phyloP scores from a whole-genome alignment of 2,113 vertebrate species.

The Pseudonaja textilis region DNA sequence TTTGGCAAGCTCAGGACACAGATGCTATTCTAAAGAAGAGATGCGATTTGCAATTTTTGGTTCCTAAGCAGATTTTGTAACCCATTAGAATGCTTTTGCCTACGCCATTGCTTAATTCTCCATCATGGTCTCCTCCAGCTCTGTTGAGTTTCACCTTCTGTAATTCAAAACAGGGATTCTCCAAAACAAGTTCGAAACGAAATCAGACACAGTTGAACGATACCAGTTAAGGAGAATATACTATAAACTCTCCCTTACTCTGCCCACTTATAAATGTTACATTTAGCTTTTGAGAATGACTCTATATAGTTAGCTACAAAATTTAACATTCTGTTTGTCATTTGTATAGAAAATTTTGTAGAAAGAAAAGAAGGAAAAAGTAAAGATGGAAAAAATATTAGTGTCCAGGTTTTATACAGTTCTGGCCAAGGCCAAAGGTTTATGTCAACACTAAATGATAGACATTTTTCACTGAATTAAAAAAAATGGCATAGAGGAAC shows the following conservation, averaged over 20 bases:
- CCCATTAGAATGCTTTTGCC: constrained; percentile 58
- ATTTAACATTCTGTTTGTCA: not conserved
- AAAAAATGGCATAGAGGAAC: not conserved
- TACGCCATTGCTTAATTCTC: constrained; percentile 47
- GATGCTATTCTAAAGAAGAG: constrained; percentile 58
- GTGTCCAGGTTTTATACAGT: not conserved
- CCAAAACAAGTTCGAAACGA: not conserved
- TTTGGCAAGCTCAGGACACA: constrained; percentile 58
- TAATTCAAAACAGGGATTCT: not conserved
- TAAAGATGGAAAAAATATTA: not conserved
- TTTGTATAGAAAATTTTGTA: not conserved
- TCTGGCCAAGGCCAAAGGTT: not conserved
- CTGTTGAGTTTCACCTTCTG: not conserved
- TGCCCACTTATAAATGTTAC: not conserved
- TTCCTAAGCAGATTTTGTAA: constrained; percentile 50
- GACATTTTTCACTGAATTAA: not conserved
- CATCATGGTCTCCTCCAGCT: not conserved
- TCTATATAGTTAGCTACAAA: rapidly evolving
- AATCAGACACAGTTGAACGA: not conserved
- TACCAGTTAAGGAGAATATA: not conserved
- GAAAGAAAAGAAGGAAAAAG: not conserved
- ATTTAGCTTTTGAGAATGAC: not conserved
- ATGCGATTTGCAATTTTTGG: constrained; percentile 60
- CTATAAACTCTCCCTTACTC: constrained; percentile 32
- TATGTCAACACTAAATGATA: not conserved